Evolutionary conservation across 2,888 invertebrate genomes (phyloP).

Genomic region (Morinoia aosen): DNA sequence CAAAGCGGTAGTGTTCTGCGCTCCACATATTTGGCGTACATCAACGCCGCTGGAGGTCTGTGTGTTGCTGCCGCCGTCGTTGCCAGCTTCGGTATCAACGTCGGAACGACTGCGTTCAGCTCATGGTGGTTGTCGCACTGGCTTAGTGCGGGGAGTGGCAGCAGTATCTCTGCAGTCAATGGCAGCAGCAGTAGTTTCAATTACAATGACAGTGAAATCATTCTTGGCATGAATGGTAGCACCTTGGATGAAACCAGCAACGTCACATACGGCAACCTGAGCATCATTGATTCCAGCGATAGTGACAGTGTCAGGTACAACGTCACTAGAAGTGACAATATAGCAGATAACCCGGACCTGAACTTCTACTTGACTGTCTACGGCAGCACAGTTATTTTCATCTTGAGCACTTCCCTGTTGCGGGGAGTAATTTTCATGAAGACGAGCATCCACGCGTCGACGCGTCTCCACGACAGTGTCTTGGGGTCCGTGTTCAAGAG

Average conservation of each 20-base stretch:
- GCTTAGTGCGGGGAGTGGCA: conserved; percentile 73
- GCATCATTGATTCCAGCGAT: not conserved
- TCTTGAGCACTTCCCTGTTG: conserved; percentile 74
- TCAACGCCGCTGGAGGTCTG: conserved; percentile 75
- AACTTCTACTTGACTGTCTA: conserved; percentile 75
- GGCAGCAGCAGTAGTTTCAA: not conserved
- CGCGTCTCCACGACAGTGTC: conserved; percentile 74
- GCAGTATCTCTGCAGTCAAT: conserved; percentile 68
- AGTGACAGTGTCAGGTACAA: not conserved
- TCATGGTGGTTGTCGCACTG: conserved; percentile 78
- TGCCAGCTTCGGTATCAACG: conserved; percentile 73
- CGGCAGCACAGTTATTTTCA: conserved; percentile 73
- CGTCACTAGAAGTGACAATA: conserved; percentile 69
- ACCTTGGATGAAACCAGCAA: not conserved
- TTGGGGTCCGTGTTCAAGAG: conserved; percentile 74
- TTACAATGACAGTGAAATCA: conserved; percentile 13
- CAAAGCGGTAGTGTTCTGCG: conserved; percentile 72
- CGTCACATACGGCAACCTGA: not conserved
- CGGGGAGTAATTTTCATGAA: conserved; percentile 76
- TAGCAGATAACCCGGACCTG: conserved; percentile 75
- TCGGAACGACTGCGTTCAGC: conserved; percentile 75
- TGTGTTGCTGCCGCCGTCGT: conserved; percentile 72
- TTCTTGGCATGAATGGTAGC: not conserved
- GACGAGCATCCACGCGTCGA: conserved; percentile 75
- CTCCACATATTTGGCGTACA: conserved; percentile 74